Percentiles rank a stretch among this genome's conserved stretches.
Evolutionary conservation across 2,888 invertebrate genomes (phyloP).

Genomic region (Drosophila niveifrons): DNA sequence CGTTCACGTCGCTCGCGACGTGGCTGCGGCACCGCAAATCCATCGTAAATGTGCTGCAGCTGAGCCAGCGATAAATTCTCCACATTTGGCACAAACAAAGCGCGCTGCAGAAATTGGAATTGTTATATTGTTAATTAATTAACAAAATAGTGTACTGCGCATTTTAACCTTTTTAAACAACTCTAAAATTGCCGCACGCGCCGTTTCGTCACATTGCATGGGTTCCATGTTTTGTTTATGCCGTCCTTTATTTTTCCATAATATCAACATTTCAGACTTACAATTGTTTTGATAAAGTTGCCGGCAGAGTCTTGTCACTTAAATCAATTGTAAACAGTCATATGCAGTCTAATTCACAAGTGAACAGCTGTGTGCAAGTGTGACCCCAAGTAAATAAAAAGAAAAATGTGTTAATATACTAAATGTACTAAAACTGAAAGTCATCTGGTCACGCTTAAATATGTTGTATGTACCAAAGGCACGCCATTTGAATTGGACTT

Average conservation of each 20-base stretch:
- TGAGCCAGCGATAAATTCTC: slow-evolving; percentile 30
- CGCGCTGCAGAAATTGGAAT: slow-evolving; percentile 42
- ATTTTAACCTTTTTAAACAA: slow-evolving; percentile 7
- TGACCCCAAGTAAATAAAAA: background rate
- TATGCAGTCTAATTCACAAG: background rate
- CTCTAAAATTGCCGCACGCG: slow-evolving; percentile 33
- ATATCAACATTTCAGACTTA: background rate
- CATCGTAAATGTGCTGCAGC: slow-evolving; percentile 45
- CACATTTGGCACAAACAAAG: slow-evolving; percentile 35
- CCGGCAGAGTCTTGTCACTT: background rate
- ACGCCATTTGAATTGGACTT: no score
- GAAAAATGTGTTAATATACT: background rate
- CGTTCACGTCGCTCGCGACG: slow-evolving; percentile 47
- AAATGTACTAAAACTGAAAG: no score
- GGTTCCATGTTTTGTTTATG: slow-evolving; percentile 30
- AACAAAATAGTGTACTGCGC: background rate
- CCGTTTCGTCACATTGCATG: slow-evolving; percentile 15
- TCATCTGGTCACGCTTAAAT: no score
- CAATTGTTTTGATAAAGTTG: background rate
- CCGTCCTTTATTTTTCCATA: background rate
- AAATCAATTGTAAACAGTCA: background rate
- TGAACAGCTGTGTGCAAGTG: background rate
- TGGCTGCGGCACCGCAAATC: slow-evolving; percentile 51
- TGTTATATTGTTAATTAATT: background rate
- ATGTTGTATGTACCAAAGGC: no score